Conservation (phyloP, 1,140 invertebrate species). For the Conus betulinus region DNA sequence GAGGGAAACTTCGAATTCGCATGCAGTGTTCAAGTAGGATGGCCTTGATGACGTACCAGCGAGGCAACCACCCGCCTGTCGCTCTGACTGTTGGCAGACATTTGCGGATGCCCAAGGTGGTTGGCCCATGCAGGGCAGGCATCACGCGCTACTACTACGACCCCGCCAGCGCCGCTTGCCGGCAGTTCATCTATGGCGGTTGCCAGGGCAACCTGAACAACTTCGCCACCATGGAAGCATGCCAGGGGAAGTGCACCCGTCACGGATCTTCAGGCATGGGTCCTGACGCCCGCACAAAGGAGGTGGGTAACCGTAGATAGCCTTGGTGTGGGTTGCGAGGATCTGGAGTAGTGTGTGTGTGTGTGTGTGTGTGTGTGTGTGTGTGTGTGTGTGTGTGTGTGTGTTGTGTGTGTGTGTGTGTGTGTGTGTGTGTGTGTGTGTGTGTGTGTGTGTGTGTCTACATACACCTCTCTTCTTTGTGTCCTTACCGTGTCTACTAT, state of each 20-base stretch:
- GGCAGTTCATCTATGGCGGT: slow-evolving; percentile 79
- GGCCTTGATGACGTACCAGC: too few relatives aligned
- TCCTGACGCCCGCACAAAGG: background rate
- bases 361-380: slow-evolving; percentile 12
- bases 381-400: slow-evolving; percentile 11
- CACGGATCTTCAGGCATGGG: background rate
- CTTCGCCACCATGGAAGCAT: slow-evolving; percentile 69
- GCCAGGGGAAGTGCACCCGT: slow-evolving; percentile 50
- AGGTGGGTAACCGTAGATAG: background rate
- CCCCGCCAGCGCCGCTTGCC: slow-evolving; percentile 71
- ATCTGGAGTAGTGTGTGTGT: background rate
- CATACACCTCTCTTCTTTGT: too few relatives aligned
- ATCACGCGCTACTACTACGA: slow-evolving; percentile 78
- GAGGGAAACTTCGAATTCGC: too few relatives aligned
- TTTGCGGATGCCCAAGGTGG: slow-evolving; percentile 52
- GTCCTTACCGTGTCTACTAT: too few relatives aligned
- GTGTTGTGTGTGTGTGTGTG: background rate
- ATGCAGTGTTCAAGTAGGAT: background rate
- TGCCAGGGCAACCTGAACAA: slow-evolving; percentile 81
- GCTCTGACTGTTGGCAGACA: slow-evolving; percentile 40
- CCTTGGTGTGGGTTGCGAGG: background rate
- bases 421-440: background rate
- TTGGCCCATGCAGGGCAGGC: slow-evolving; percentile 54
- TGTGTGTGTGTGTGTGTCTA: background rate
- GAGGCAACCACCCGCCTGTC: background rate